Evolutionary conservation across 2,797 vertebrate genomes (phyloP).

Genomic region (Pseudochromis fuscus): DNA sequence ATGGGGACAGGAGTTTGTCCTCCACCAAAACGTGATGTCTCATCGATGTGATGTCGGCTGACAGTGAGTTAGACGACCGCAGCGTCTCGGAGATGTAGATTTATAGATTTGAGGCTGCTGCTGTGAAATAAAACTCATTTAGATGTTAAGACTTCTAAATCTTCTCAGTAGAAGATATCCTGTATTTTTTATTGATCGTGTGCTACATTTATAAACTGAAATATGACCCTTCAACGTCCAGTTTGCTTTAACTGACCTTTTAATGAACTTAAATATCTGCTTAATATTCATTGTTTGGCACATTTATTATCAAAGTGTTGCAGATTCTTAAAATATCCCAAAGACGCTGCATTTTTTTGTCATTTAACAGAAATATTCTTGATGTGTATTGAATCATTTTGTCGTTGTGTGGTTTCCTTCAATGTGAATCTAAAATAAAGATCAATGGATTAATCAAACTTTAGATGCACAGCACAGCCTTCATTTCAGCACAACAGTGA

Average conservation of each 20-base stretch:
- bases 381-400: background rate
- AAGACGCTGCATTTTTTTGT: background rate
- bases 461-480: too few relatives aligned
- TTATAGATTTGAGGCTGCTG: constrained; percentile 28
- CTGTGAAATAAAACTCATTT: constrained; percentile 19
- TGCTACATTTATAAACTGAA: background rate
- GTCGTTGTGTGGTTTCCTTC: too few relatives aligned
- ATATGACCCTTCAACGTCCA: background rate
- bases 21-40: constrained; percentile 16
- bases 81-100: background rate
- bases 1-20: constrained; percentile 28
- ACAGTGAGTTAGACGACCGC: background rate
- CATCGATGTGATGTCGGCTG: constrained; percentile 23
- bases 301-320: too few relatives aligned
- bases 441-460: too few relatives aligned
- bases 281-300: background rate
- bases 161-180: background rate
- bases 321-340: too few relatives aligned
- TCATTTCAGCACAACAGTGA: too few relatives aligned
- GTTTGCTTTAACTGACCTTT: background rate
- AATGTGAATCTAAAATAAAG: too few relatives aligned
- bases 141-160: background rate
- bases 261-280: background rate
- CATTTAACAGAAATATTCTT: background rate
- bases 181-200: background rate